Percentiles rank a stretch among this genome's conserved stretches.
Conservation (phyloP, 2,888 invertebrate genomes). For the Hydrotaea cyrtoneurina region DNA sequence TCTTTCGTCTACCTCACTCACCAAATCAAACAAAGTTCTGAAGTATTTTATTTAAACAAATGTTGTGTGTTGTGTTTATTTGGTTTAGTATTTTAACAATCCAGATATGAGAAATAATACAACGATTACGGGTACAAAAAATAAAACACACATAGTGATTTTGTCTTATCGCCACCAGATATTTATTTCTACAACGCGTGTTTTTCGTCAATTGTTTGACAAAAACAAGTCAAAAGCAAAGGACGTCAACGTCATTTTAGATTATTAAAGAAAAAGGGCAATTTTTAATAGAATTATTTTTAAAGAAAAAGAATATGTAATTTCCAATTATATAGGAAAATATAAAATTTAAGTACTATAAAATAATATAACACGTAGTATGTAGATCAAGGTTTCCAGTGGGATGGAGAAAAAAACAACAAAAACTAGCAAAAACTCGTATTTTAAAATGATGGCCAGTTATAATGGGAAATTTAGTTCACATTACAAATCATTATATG, state of each 20-base stretch:
- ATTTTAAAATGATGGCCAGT: too few relatives aligned
- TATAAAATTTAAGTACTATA: background rate
- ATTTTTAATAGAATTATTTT: background rate
- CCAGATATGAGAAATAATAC: background rate
- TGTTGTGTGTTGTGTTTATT: background rate
- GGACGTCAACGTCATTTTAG: background rate
- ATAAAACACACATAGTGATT: background rate
- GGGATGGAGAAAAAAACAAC: too few relatives aligned
- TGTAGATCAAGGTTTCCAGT: constrained; percentile 1
- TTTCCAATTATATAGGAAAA: background rate
- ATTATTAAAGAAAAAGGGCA: background rate
- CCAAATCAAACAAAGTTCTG: too few relatives aligned
- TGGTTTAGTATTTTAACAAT: background rate
- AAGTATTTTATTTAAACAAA: background rate
- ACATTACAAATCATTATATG: constrained; percentile 1
- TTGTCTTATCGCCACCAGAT: background rate
- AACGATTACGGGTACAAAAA: too few relatives aligned
- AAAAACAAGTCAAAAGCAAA: background rate
- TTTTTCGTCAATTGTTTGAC: background rate
- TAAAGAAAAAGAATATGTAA: background rate
- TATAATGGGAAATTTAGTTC: constrained; percentile 2
- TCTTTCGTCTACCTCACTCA: too few relatives aligned
- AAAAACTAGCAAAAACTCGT: too few relatives aligned
- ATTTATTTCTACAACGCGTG: background rate
- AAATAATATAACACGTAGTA: background rate